Percentiles rank a stretch among this genome's conserved stretches.
Evolutionary conservation across 2,797 vertebrate genomes (phyloP).

Genomic region (Gadopsis marmoratus): DNA sequence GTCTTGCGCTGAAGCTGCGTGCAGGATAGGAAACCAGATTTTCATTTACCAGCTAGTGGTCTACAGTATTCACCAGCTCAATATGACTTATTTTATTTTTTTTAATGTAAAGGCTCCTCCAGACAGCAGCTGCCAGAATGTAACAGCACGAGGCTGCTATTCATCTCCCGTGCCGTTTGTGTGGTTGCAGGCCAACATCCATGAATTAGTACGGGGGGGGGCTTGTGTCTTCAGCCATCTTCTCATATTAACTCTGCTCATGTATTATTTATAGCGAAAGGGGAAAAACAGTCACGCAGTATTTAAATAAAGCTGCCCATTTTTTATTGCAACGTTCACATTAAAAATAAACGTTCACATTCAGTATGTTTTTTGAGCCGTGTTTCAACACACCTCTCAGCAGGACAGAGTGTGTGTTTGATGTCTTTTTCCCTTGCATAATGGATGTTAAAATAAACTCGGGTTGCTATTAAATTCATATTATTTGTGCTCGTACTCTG

Average conservation of each 20-base stretch:
- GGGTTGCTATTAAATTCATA: slow-evolving; percentile 40
- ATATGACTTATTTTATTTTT: background rate
- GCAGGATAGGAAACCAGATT: slow-evolving; percentile 14
- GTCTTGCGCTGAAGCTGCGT: background rate
- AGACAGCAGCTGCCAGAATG: background rate
- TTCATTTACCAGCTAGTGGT: slow-evolving; percentile 16
- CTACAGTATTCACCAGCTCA: slow-evolving; percentile 39
- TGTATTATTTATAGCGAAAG: slow-evolving; percentile 32
- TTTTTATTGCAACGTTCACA: slow-evolving; percentile 80
- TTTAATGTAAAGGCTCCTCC: slow-evolving; percentile 15
- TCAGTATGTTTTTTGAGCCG: slow-evolving; percentile 58
- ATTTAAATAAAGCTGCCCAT: slow-evolving; percentile 78
- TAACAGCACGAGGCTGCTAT: slow-evolving; percentile 27
- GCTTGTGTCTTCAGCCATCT: slow-evolving; percentile 21
- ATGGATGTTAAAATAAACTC: slow-evolving; percentile 55
- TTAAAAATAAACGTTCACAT: slow-evolving; percentile 70
- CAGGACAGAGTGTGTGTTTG: slow-evolving; percentile 1
- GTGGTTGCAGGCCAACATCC: slow-evolving; percentile 29
- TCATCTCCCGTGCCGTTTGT: slow-evolving; percentile 18
- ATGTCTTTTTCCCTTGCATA: slow-evolving; percentile 69
- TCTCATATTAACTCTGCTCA: slow-evolving; percentile 32
- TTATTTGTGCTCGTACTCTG: slow-evolving; percentile 74
- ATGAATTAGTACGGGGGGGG: slow-evolving; percentile 23
- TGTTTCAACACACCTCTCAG: slow-evolving; percentile 30
- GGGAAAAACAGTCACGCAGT: slow-evolving; percentile 68